These are phyloP conservation scores for Nerophis ophidion DNA, from an alignment of 2,113 vertebrate species.

Conservation along the genomic window DNA sequence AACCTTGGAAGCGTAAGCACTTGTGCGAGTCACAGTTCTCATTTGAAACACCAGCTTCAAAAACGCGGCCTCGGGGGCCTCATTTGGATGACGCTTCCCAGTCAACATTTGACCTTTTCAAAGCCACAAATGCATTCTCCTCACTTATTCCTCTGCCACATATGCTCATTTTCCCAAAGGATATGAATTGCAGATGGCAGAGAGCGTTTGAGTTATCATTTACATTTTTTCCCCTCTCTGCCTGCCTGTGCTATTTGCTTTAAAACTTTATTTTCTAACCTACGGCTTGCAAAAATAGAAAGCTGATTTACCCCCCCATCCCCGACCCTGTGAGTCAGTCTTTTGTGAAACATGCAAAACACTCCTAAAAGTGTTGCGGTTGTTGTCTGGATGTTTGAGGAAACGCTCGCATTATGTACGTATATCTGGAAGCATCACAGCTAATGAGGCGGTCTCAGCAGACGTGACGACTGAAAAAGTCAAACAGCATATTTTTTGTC, in stretches of 20 bases:
- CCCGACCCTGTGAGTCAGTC: background rate
- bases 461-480: conserved; percentile 11
- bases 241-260: conserved; percentile 1
- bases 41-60: conserved; percentile 56
- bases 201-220: conserved; percentile 33
- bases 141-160: conserved; percentile 40
- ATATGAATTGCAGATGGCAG: conserved; percentile 48
- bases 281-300: conserved; percentile 24
- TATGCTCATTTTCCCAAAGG: conserved; percentile 50
- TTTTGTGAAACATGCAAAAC: conserved; percentile 9
- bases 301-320: conserved; percentile 8
- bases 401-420: background rate
- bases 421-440: background rate
- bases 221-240: conserved; percentile 3
- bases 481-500: conserved; percentile 18
- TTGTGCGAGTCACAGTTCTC: conserved; percentile 55
- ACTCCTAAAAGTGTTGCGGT: conserved; percentile 3
- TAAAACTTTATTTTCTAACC: conserved; percentile 22
- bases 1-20: conserved; percentile 56
- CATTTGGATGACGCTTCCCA: conserved; percentile 53
- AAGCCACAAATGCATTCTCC: conserved; percentile 43
- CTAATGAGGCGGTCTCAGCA: background rate
- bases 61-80: conserved; percentile 48
- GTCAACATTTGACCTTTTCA: conserved; percentile 64
- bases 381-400: background rate